A percentile compares a stretch with the other conserved stretches of the same genome.
These are phyloP conservation scores for Mastomys coucha DNA, from an alignment of 2,113 vertebrate species.

Conservation along the genomic window DNA sequence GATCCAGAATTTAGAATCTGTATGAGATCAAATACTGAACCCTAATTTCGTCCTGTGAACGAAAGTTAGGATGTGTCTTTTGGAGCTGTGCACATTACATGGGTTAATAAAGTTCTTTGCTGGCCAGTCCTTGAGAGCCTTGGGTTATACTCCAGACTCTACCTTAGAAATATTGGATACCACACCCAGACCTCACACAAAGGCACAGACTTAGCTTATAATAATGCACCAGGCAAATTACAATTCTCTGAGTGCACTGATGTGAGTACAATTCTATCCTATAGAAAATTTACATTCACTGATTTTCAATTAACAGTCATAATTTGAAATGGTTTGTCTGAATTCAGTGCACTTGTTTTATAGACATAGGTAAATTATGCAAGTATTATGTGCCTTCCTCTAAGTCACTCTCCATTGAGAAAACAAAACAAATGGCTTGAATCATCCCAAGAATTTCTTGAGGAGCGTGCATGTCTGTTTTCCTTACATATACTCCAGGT, in stretches of 20 bases:
- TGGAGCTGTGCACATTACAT: too few species aligned
- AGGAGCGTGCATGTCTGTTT: not conserved
- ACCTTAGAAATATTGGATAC: not conserved
- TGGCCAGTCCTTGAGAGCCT: not conserved
- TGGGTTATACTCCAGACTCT: not conserved
- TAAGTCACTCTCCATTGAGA: not conserved
- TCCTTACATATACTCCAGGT: not conserved
- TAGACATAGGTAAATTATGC: not conserved
- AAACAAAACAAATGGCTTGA: not conserved
- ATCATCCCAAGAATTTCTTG: not conserved
- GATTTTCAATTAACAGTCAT: not conserved
- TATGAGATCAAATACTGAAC: not conserved
- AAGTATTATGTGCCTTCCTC: not conserved
- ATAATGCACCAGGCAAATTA: not conserved
- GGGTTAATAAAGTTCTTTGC: not conserved
- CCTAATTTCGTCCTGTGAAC: not conserved
- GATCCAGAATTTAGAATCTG: not conserved
- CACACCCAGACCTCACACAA: not conserved
- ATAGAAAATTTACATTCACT: not conserved
- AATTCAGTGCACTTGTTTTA: not conserved
- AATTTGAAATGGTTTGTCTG: not conserved
- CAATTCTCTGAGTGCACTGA: not conserved
- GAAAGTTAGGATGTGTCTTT: not conserved
- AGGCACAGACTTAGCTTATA: not conserved
- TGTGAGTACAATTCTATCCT: not conserved